phyloP scores from a whole-genome alignment of 2,113 vertebrate genomes.

The Siniperca chuatsi region DNA sequence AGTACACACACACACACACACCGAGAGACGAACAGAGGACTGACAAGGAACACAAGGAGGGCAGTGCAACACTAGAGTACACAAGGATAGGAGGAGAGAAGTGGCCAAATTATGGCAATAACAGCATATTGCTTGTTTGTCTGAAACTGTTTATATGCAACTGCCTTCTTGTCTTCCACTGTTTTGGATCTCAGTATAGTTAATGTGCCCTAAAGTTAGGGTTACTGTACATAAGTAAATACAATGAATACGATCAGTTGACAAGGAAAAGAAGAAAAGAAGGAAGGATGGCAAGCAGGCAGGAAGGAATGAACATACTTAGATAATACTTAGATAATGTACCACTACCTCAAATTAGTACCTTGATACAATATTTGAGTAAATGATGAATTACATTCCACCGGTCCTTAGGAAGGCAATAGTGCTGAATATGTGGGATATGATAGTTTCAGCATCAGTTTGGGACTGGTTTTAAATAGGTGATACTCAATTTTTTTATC shows the following conservation, averaged over 20 bases:
- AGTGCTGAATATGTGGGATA: neutral
- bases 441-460: neutral
- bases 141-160: conserved; percentile 37
- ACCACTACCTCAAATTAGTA: neutral
- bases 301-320: conserved; percentile 9
- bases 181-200: conserved; percentile 26
- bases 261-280: conserved; percentile 8
- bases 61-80: too few relatives aligned
- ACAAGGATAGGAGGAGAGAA: too few relatives aligned
- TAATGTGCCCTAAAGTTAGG: conserved; percentile 27
- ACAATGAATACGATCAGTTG: conserved; percentile 34
- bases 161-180: conserved; percentile 24
- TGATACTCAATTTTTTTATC: neutral
- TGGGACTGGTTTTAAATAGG: neutral
- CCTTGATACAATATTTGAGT: neutral
- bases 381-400: neutral
- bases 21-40: too few relatives aligned
- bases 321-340: neutral
- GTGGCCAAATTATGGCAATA: neutral
- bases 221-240: conserved; percentile 34
- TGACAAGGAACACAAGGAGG: too few relatives aligned
- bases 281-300: conserved; percentile 2
- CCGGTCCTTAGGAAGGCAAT: neutral
- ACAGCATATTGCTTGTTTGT: conserved; percentile 40
- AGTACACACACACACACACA: too few relatives aligned